A percentile compares a stretch with the other conserved stretches of the same genome.
phyloP scores from a whole-genome alignment of 2,797 vertebrate genomes.

The Notolepis coatsorum region DNA sequence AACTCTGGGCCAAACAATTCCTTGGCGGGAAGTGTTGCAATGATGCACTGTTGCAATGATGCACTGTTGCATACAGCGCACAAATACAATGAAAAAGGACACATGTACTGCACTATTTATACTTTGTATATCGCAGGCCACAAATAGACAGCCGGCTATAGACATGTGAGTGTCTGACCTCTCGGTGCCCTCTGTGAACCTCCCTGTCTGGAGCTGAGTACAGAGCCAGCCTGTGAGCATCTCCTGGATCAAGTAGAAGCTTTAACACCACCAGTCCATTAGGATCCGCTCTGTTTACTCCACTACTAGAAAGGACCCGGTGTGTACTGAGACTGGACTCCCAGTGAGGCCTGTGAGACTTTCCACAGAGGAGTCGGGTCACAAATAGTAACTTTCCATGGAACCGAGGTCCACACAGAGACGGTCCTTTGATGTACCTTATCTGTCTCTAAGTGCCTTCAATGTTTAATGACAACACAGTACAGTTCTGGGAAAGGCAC shows the following conservation, averaged over 20 bases:
- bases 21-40: too few species aligned
- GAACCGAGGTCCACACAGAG: slow-evolving; percentile 25
- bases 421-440: slow-evolving; percentile 57
- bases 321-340: slow-evolving; percentile 35
- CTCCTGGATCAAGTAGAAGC: slow-evolving; percentile 51
- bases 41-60: too few species aligned
- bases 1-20: too few species aligned
- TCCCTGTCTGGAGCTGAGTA: slow-evolving; percentile 21
- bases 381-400: slow-evolving; percentile 70
- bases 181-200: slow-evolving; percentile 16
- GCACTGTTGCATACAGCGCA: too few species aligned
- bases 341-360: slow-evolving; percentile 40
- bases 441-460: slow-evolving; percentile 49
- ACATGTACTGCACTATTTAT: not conserved
- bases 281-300: slow-evolving; percentile 59
- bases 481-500: slow-evolving; percentile 48
- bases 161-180: slow-evolving; percentile 10
- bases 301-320: slow-evolving; percentile 21
- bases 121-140: not conserved
- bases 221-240: slow-evolving; percentile 13
- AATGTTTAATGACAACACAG: slow-evolving; percentile 55
- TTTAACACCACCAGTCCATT: slow-evolving; percentile 50
- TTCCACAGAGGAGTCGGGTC: slow-evolving; percentile 52
- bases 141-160: not conserved
- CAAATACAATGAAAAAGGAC: too few species aligned